Evolutionary conservation across 2,888 invertebrate genomes (phyloP).

Genomic region (Pecten maximus): DNA sequence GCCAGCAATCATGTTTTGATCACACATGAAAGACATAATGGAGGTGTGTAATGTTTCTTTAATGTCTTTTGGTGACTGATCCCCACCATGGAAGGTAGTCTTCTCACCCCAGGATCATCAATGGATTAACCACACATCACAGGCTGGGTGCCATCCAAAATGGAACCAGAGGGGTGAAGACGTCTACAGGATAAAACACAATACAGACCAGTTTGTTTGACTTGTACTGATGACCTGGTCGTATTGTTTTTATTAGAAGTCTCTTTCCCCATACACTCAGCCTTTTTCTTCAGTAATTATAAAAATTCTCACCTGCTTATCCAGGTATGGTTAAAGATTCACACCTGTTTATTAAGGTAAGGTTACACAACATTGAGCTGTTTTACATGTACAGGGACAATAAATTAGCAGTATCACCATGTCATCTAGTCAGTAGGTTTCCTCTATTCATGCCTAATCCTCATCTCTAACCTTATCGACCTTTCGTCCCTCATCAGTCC

Average conservation of each 20-base stretch:
- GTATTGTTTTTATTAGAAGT: background rate
- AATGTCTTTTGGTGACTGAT: constrained; percentile 27
- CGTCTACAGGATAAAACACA: background rate
- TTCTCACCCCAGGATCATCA: background rate
- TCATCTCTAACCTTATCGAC: background rate
- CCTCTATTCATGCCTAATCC: background rate
- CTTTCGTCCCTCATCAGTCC: background rate
- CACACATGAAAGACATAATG: constrained; percentile 28
- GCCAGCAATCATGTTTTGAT: background rate
- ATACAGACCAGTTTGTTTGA: background rate
- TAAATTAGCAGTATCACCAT: background rate
- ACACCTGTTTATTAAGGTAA: no score
- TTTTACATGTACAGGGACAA: background rate
- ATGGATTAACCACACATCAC: background rate
- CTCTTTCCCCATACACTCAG: background rate
- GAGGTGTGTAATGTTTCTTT: constrained; percentile 35
- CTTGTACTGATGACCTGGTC: background rate
- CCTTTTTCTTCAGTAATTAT: background rate
- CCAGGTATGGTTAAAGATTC: constrained; percentile 9
- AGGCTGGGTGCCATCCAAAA: background rate
- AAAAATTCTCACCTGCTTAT: background rate
- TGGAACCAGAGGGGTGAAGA: constrained; percentile 1
- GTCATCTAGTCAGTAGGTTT: background rate
- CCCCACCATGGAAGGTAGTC: background rate
- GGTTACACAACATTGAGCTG: background rate